Evolutionary conservation across 2,888 invertebrate species (phyloP), one percentile per base, ranked within the genome.

Genomic region (Dichetophora obliterata): DNA sequence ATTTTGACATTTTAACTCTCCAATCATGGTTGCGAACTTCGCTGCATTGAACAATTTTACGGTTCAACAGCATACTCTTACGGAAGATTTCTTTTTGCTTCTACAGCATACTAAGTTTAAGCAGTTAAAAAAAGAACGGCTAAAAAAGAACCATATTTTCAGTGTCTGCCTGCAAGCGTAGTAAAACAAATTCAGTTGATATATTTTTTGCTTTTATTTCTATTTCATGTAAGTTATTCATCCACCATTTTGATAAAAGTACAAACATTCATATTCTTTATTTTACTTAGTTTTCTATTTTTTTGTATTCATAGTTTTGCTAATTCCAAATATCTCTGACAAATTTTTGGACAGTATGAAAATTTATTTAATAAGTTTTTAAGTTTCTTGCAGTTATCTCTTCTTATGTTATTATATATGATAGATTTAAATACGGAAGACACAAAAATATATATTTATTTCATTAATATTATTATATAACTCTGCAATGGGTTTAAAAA

Each of bases 261-360:
- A 71, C 74, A 61, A 71, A 69, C 66, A 70, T 75, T 76, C 69
- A 16, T 75, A 77, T 73, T 31, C n/a, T 52, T 3, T 75, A 61
- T 34, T 63, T 66, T 8, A 63, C 48, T 63, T n/a, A 52, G 70
- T 76, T 31, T 75, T 52, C 24, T 22, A 14, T 75, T 75, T 37
- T 4, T 63, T 27, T 63, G 8, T 54, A 68, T 57, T 68, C 52
- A 48, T 74, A 34, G n/a, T 37, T 71, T 75, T 43, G 37, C 14
- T 50, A 31, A 65, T 73, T 52, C 57, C n/a, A 34, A 61, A 63
- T 76, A 74, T 66, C 76, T 74, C 77, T 77, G 75, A 77, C 76
- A 77, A n/a, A 77, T 77, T 48, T 73, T 73, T 50, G 27, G 57
- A 69, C 52, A 66, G 34, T 76, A 69, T 8, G 43, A 76, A 11